Conservation (phyloP, 2,888 invertebrate genomes). For the Brachyptera putata region DNA sequence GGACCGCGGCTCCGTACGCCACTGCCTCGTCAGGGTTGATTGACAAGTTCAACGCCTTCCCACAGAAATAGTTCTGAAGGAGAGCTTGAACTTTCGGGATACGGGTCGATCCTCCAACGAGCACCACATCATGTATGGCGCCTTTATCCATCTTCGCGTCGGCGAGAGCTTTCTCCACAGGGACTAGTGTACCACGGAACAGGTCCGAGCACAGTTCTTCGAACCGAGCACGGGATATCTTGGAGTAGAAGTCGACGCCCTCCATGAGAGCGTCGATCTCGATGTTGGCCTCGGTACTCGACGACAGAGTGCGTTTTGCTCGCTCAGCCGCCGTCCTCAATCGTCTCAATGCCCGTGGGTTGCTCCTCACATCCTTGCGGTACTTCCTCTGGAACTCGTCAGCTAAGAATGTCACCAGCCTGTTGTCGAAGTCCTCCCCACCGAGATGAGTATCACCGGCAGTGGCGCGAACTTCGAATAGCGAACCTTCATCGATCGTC, state of each 20-base stretch:
- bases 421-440: constrained; percentile 75
- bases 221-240: constrained; percentile 68
- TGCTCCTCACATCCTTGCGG: constrained; percentile 63
- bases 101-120: constrained; percentile 77
- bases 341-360: constrained; percentile 63
- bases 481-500: constrained; percentile 52
- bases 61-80: constrained; percentile 66
- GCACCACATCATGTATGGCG: constrained; percentile 71
- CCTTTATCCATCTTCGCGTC: constrained; percentile 76
- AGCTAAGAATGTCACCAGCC: constrained; percentile 72
- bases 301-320: constrained; percentile 71
- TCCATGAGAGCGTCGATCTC: constrained; percentile 73
- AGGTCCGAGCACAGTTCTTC: constrained; percentile 70
- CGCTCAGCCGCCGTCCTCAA: constrained; percentile 72
- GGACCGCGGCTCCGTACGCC: constrained; percentile 43
- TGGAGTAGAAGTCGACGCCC: constrained; percentile 68
- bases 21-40: constrained; percentile 69
- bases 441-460: constrained; percentile 79
- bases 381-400: constrained; percentile 74
- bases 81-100: constrained; percentile 67
- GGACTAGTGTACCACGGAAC: constrained; percentile 67
- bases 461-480: constrained; percentile 76
- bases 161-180: constrained; percentile 71
- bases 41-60: constrained; percentile 61
- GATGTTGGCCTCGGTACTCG: constrained; percentile 69